phyloP scores from a whole-genome alignment of 1,140 invertebrate species.

The Drosophila saltans region DNA sequence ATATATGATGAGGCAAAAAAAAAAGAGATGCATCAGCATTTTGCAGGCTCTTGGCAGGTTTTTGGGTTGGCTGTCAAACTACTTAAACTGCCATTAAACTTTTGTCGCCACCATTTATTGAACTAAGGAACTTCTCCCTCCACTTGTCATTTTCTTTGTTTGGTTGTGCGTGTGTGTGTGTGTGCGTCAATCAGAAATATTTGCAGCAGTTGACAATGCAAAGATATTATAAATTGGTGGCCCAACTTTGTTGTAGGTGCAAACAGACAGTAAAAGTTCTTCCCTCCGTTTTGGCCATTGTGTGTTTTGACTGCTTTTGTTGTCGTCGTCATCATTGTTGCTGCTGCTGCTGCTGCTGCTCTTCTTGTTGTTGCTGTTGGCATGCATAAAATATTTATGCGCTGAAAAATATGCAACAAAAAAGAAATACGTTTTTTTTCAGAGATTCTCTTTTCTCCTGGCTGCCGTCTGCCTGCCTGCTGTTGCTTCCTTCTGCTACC shows the following conservation, averaged over 20 bases:
- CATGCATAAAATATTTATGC: constrained; percentile 80
- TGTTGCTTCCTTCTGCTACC: constrained; percentile 17
- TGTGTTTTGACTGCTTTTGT: constrained; percentile 29
- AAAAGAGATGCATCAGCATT: constrained; percentile 20
- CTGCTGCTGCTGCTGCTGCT: constrained; percentile 31
- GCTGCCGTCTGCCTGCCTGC: constrained; percentile 2
- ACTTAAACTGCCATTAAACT: constrained; percentile 83
- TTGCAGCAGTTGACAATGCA: constrained; percentile 32
- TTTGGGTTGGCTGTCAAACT: constrained; percentile 56
- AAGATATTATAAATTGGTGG: constrained; percentile 62
- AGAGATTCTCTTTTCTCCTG: constrained; percentile 3
- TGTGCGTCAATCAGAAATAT: constrained; percentile 49
- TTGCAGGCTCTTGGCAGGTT: constrained; percentile 18
- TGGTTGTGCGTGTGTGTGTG: constrained; percentile 26
- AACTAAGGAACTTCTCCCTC: constrained; percentile 30
- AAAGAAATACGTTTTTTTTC: constrained; percentile 33
- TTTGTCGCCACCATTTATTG: constrained; percentile 63
- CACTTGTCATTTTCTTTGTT: background rate
- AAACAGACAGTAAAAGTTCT: constrained; percentile 53
- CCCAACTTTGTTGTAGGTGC: constrained; percentile 73
- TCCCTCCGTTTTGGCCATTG: constrained; percentile 5
- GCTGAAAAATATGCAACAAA: constrained; percentile 73
- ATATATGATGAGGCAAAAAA: background rate
- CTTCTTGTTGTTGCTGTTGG: constrained; percentile 69
- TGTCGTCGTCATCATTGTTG: constrained; percentile 45